Base-by-base conservation (phyloP, 2,797 vertebrate genomes). In the Pangasius krempfi region DNA sequence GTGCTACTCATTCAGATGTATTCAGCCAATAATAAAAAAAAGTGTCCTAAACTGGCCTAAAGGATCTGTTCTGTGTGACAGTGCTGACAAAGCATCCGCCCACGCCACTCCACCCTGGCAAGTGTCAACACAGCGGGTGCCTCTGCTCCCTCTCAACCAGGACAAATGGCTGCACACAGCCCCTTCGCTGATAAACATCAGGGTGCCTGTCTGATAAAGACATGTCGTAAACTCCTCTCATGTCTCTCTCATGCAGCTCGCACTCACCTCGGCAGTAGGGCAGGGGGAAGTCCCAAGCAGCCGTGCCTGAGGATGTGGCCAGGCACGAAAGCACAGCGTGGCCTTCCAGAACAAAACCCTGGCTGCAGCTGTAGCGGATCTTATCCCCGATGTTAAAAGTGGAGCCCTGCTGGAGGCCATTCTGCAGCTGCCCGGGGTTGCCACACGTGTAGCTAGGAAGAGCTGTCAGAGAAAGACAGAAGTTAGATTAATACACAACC, bases 221-320 rank as follows among this genome's bases (percentile, higher is more conserved):
- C 88, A 73, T 79, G 62, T 37, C 52, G 75, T 85, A 87, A 89
- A 81, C 52, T 86, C 80, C 33, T 52, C 30, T 30, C 33, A 13
- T 40, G 76, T 54, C 20, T 70, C 75, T 89, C 73, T 75, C 70
- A n/a, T 33, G 68, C n/a, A 86, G 76, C 44, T 68, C 25, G 4
- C 5, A 47, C 92, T 94, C 94, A 99, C 98, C 98, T 98, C 98
- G 95, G 94, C 98, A 99, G 95, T 98, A 98, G 13, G 98, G 98
- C 58, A 99, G 96, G 0, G 98, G 98, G 87, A 99, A 99, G 93
- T 99, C 98, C 98, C 98, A 99, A 50, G 97, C 97, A 87, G 98
- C 98, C 0, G 96, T 97, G 52, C 96, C 97, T 6, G 97, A 96
- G 0, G 96, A 97, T 37, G 93, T 96, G 86, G 97, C 96, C 0